phyloP scores from a whole-genome alignment of 2,113 vertebrate genomes.

The Xyliphius kryptos region DNA sequence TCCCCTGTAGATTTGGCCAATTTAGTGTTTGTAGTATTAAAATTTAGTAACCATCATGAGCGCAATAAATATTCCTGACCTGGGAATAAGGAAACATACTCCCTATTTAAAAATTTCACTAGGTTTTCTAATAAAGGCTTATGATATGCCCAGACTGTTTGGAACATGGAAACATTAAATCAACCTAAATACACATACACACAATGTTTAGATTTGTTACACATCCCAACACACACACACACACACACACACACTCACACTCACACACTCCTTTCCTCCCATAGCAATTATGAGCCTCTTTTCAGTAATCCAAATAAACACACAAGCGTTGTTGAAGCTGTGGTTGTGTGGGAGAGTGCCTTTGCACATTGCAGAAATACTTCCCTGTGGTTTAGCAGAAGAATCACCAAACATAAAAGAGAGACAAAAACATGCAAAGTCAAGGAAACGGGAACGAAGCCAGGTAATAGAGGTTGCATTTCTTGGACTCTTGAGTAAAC shows the following conservation, averaged over 20 bases:
- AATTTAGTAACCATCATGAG: too few relatives aligned
- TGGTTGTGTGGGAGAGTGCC: conserved; percentile 38
- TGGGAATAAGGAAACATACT: too few relatives aligned
- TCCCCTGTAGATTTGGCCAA: too few relatives aligned
- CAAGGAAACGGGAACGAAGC: conserved; percentile 24
- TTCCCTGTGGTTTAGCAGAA: conserved; percentile 37
- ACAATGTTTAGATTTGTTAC: too few relatives aligned
- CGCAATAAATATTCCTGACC: too few relatives aligned
- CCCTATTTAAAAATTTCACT: too few relatives aligned
- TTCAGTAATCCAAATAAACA: conserved; percentile 34
- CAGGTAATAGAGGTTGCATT: background rate
- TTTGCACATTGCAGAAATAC: conserved; percentile 54
- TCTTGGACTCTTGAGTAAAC: background rate
- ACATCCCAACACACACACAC: conserved; percentile 15
- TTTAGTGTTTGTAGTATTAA: too few relatives aligned
- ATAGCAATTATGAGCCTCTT: conserved; percentile 27
- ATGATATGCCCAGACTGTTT: too few relatives aligned
- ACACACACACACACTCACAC: too few relatives aligned
- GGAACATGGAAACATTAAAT: too few relatives aligned
- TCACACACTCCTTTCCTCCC: conserved; percentile 27
- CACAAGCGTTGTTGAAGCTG: conserved; percentile 27
- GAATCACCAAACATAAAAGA: conserved; percentile 32
- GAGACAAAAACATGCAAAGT: conserved; percentile 14
- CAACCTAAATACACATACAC: too few relatives aligned
- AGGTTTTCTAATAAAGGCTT: too few relatives aligned